Base-by-base conservation (phyloP, 2,113 vertebrate genomes). In the Hoplias malabaricus region DNA sequence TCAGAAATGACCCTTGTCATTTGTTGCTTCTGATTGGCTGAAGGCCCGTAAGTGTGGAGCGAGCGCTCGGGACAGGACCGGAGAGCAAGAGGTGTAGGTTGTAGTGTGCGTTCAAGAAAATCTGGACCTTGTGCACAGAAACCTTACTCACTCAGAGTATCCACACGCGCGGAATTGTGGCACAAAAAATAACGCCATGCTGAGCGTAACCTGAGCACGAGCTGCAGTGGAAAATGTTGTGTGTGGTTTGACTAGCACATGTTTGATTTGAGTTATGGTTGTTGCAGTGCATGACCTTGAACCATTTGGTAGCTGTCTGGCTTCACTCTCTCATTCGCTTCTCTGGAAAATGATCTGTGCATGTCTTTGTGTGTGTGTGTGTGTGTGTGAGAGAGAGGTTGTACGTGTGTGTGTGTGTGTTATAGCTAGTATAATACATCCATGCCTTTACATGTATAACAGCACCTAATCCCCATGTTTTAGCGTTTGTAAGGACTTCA, bases 211-310 rank as follows among this genome's bases (percentile, higher is more conserved):
- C 54, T 57, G 54, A 57, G 54, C 54, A 25, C 14, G 53, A 3
- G 23, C 25, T 33, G 7, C 63, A 69, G 63, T 54, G 72, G 67
- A 53, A 63, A 69, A 76, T 72, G 48, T 63, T 79, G 77, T 69
- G 67, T 84, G 80, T 83, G 78, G 38, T 80, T 70, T 83, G 86
- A 79, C 83, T 83, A 81, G 81, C 86, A 68, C 31, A 29, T 78
- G 34, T 81, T 83, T 84, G 54, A 57, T 62, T 40, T 12, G n/a
- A n/a, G 14, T 73, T 78, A 29, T 70, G 63, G 66, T 83, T n/a
- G 59, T 68, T 42, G 61, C 62, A 83, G 13, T 89, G 94, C 94
- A 95, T 92, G 93, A 80, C 27, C 50, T 5, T 33, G 81, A 75
- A 27, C 80, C 70, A 59, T 79, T 79, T 65, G 53, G 40, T 31